Conservation (phyloP, 2,113 vertebrate genomes). For the Pituophis catenifer region DNA sequence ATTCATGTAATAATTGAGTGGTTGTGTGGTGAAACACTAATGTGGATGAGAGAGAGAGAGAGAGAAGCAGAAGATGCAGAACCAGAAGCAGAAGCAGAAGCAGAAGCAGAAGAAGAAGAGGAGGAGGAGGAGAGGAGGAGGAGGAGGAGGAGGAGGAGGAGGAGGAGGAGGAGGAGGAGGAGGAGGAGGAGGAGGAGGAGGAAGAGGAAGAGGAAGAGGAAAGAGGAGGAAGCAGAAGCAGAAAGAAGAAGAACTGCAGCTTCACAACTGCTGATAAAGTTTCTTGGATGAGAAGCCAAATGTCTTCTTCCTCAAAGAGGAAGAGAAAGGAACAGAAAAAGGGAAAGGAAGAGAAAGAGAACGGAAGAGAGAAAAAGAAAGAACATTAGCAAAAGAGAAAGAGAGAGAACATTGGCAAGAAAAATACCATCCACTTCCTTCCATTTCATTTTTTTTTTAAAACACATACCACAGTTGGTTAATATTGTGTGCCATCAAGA, state of each 20-base stretch:
- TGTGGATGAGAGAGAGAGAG: background rate
- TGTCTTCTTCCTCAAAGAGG: too few species aligned
- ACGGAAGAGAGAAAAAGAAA: too few species aligned
- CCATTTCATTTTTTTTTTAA: slow-evolving; percentile 21
- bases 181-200: slow-evolving; percentile 6
- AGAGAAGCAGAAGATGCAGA: too few species aligned
- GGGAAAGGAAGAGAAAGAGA: background rate
- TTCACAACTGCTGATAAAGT: too few species aligned
- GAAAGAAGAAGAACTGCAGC: too few species aligned
- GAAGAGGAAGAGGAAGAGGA: background rate
- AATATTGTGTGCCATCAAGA: slow-evolving; percentile 52
- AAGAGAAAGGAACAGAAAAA: background rate
- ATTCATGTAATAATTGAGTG: background rate
- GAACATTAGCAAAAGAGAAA: too few species aligned
- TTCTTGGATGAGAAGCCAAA: too few species aligned
- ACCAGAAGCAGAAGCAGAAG: too few species aligned
- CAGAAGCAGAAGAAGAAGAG: too few species aligned
- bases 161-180: too few species aligned
- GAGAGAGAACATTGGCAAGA: slow-evolving; percentile 5
- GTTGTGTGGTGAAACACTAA: background rate
- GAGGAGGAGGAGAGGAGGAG: fast-evolving
- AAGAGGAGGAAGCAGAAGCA: too few species aligned
- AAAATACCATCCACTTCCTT: slow-evolving; percentile 36
- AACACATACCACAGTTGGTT: slow-evolving; percentile 47
- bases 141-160: background rate